Percentiles rank a stretch among this genome's conserved stretches.
phyloP scores from a whole-genome alignment of 2,113 vertebrate species.

The Sapayoa aenigma region DNA sequence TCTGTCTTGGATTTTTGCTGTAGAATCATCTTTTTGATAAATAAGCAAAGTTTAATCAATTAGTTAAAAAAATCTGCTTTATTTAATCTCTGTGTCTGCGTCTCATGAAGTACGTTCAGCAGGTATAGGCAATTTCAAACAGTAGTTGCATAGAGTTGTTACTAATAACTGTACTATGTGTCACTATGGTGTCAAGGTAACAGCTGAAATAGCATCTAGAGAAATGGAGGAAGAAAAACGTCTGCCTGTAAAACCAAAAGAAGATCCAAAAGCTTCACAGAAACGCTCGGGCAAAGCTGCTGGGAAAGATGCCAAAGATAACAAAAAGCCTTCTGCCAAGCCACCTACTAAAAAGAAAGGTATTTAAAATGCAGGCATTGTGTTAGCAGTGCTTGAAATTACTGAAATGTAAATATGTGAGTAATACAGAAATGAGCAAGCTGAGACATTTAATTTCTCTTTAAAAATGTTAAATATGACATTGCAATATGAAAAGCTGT shows the following conservation, averaged over 20 bases:
- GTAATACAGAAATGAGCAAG: not conserved
- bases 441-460: not conserved
- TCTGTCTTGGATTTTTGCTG: not conserved
- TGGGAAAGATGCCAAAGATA: constrained; percentile 43
- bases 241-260: constrained; percentile 49
- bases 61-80: not conserved
- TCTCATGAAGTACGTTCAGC: not conserved
- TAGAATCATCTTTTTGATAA: not conserved
- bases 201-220: constrained; percentile 65
- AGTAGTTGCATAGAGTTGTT: not conserved
- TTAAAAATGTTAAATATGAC: not conserved
- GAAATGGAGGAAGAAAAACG: constrained; percentile 69
- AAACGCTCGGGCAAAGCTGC: constrained; percentile 1
- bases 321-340: constrained; percentile 54
- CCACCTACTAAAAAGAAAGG: constrained; percentile 71
- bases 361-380: constrained; percentile 33
- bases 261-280: constrained; percentile 49
- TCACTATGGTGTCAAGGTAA: constrained; percentile 60
- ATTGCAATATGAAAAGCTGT: not conserved
- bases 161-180: not conserved
- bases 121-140: not conserved
- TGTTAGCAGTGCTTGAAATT: not conserved
- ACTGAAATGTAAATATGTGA: not conserved
- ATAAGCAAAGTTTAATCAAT: not conserved
- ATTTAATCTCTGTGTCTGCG: not conserved